These are phyloP conservation scores for Escarpia spicata DNA, from an alignment of 2,888 invertebrate genomes.

Conservation along the genomic window DNA sequence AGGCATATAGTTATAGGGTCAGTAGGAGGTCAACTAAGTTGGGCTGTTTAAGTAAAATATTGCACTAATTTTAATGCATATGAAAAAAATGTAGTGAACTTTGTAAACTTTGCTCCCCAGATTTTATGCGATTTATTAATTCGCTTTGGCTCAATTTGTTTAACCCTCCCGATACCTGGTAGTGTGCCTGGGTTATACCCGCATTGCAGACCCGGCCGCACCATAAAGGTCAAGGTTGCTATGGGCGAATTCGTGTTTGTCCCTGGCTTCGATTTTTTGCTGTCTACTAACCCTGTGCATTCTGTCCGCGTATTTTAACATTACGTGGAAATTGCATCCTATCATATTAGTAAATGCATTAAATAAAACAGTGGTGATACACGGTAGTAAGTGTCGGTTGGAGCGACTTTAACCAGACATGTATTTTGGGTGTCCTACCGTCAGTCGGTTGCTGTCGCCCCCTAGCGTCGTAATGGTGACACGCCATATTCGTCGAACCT, in stretches of 20 bases:
- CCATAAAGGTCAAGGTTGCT: background rate
- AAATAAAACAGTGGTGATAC: background rate
- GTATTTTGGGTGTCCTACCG: background rate
- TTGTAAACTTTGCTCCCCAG: background rate
- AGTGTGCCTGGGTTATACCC: background rate
- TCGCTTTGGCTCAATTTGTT: background rate
- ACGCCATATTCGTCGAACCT: background rate
- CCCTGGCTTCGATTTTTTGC: background rate
- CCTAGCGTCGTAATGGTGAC: slow-evolving; percentile 5
- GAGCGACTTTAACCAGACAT: background rate
- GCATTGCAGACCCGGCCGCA: background rate
- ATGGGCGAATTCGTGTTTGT: background rate
- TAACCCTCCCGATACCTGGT: too few relatives aligned
- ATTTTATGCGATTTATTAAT: background rate
- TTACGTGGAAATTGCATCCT: background rate
- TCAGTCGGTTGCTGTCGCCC: slow-evolving; percentile 11
- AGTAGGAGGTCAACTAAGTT: too few relatives aligned
- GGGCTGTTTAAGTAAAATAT: too few relatives aligned
- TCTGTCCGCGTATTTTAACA: background rate
- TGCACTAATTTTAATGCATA: too few relatives aligned
- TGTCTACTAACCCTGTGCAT: background rate
- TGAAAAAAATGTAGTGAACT: background rate
- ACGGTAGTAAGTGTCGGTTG: background rate
- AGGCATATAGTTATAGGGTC: too few relatives aligned
- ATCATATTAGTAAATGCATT: background rate